phyloP scores from a whole-genome alignment of 1,140 invertebrate genomes.

The Papilio polyxenes region DNA sequence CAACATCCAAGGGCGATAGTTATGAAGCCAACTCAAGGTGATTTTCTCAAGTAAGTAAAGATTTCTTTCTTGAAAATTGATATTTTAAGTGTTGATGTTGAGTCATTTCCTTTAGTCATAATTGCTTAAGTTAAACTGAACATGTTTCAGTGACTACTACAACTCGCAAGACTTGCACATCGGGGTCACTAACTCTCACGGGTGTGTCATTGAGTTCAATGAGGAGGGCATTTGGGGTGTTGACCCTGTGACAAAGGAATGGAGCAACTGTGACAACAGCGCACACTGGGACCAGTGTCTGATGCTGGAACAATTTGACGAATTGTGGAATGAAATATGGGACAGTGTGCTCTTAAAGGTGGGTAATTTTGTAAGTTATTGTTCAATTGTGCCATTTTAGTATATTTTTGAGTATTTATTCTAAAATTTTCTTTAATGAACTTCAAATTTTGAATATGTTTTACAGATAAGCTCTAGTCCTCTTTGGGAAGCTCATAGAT shows the following conservation, averaged over 20 bases:
- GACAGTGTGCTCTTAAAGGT: slow-evolving; percentile 86
- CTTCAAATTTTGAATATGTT: slow-evolving; percentile 35
- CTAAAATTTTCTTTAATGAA: not conserved
- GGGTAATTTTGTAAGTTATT: slow-evolving; percentile 42
- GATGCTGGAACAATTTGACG: slow-evolving; percentile 84
- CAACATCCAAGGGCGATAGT: slow-evolving; percentile 88
- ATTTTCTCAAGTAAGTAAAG: slow-evolving; percentile 88
- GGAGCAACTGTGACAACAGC: slow-evolving; percentile 63
- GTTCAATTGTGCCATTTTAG: no score
- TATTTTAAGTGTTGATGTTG: slow-evolving; percentile 41
- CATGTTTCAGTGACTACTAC: slow-evolving; percentile 86
- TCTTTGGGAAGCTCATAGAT: slow-evolving; percentile 84
- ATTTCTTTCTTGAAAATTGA: slow-evolving; percentile 26
- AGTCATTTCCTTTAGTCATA: slow-evolving; percentile 53
- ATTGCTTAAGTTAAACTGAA: slow-evolving; percentile 40
- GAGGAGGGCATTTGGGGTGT: slow-evolving; percentile 84
- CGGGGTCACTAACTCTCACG: slow-evolving; percentile 88
- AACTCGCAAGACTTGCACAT: slow-evolving; percentile 91
- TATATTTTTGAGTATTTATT: not conserved
- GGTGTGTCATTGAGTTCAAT: slow-evolving; percentile 89
- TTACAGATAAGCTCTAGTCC: slow-evolving; percentile 82
- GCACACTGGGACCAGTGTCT: slow-evolving; percentile 86
- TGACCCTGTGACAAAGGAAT: slow-evolving; percentile 69
- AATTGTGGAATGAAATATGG: slow-evolving; percentile 88
- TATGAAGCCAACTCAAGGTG: slow-evolving; percentile 89